phyloP scores from a whole-genome alignment of 1,140 invertebrate species.

The Leucophenga varia region DNA sequence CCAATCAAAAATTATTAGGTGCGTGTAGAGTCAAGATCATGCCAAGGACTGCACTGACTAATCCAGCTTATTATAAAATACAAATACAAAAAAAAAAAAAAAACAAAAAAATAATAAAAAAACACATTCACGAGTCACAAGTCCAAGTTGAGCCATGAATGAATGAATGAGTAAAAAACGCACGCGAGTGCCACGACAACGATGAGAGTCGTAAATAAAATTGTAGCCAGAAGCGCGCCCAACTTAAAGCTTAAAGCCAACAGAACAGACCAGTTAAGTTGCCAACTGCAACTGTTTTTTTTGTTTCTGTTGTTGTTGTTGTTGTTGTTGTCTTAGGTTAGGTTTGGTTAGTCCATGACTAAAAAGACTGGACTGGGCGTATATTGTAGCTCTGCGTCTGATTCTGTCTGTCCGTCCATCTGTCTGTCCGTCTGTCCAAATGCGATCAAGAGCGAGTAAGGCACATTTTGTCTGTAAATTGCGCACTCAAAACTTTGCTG shows the following conservation, averaged over 20 bases:
- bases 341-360: too few relatives aligned
- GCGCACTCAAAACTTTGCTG: conserved; percentile 3
- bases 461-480: conserved; percentile 23
- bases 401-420: too few relatives aligned
- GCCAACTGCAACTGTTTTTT: conserved; percentile 10
- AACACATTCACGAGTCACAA: too few relatives aligned
- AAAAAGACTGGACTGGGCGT: too few relatives aligned
- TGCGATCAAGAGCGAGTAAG: not conserved
- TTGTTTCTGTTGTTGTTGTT: conserved; percentile 7
- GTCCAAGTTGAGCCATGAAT: conserved; percentile 30
- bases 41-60: too few relatives aligned
- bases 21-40: conserved; percentile 17
- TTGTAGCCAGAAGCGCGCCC: conserved; percentile 33
- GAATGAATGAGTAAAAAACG: conserved; percentile 35
- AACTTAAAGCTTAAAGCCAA: conserved; percentile 21
- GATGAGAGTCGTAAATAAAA: conserved; percentile 51
- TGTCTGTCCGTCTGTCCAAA: too few relatives aligned
- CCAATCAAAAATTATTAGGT: conserved; percentile 47
- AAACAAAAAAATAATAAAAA: too few relatives aligned
- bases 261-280: conserved; percentile 31
- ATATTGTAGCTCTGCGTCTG: conserved; percentile 17
- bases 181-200: conserved; percentile 26
- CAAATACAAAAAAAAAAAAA: too few relatives aligned
- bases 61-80: conserved; percentile 10
- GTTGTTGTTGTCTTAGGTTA: too few relatives aligned